Conservation (phyloP, 2,888 invertebrate genomes). For the Perizoma flavofasciatum region DNA sequence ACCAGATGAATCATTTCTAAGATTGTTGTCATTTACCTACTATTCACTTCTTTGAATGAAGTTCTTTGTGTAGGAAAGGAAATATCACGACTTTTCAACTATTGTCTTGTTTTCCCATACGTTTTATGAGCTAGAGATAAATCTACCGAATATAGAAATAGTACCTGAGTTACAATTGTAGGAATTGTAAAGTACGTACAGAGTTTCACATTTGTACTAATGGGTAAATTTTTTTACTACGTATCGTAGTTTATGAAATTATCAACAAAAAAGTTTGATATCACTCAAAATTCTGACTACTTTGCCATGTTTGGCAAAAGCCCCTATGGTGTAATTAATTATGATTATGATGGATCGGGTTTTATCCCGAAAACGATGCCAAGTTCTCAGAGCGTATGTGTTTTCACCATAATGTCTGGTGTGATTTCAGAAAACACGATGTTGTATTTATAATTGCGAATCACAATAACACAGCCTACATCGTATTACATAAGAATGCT, state of each 20-base stretch:
- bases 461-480: too few species aligned
- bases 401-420: not conserved
- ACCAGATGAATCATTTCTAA: constrained; percentile 48
- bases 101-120: constrained; percentile 29
- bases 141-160: constrained; percentile 19
- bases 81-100: constrained; percentile 27
- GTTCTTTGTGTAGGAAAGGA: constrained; percentile 22
- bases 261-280: constrained; percentile 10
- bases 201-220: constrained; percentile 5
- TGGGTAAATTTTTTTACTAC: not conserved
- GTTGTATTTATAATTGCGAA: too few species aligned
- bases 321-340: not conserved
- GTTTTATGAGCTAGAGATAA: constrained; percentile 19
- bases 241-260: too few species aligned
- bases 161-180: not conserved
- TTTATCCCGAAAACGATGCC: not conserved
- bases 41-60: constrained; percentile 11
- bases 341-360: not conserved
- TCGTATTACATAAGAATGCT: too few species aligned
- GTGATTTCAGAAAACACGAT: not conserved
- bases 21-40: constrained; percentile 33
- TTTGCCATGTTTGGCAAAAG: constrained; percentile 11
- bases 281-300: constrained; percentile 8
- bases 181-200: constrained; percentile 2
- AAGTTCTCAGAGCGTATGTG: not conserved